Conservation (phyloP, 1,140 invertebrate species). For the Gryon sp. region DNA sequence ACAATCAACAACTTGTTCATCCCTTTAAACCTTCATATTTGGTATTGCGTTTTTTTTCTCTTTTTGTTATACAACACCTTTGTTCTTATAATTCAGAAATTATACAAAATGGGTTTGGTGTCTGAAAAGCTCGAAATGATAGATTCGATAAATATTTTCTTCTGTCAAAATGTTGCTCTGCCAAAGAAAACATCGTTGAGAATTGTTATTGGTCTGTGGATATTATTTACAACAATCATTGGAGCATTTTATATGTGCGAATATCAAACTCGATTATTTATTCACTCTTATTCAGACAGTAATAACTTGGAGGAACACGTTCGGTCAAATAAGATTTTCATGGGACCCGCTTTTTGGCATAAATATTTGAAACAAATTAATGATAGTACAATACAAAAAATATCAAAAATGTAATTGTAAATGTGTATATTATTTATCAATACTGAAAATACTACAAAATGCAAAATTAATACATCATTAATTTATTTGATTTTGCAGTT, state of each 20-base stretch:
- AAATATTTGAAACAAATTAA: neutral
- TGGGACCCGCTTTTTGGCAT: neutral
- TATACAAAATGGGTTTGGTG: neutral
- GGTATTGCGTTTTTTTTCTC: neutral
- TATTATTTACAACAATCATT: neutral
- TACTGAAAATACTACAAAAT: too few species aligned
- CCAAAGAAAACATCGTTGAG: conserved; percentile 6
- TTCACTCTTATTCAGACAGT: neutral
- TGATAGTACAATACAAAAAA: neutral
- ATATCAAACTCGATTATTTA: neutral
- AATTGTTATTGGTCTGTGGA: conserved; percentile 7
- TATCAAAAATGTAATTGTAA: neutral
- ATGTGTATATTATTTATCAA: neutral
- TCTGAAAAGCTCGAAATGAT: neutral
- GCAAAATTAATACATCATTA: too few species aligned
- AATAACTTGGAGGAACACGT: neutral
- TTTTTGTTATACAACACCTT: conserved; percentile 2
- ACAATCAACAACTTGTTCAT: neutral
- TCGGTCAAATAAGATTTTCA: neutral
- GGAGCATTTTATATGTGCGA: neutral
- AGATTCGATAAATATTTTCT: conserved; percentile 4
- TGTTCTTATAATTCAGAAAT: neutral
- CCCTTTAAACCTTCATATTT: neutral
- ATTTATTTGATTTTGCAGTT: too few species aligned
- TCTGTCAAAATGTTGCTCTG: neutral